Conservation (phyloP, 2,797 vertebrate genomes). For the Notamacropus eugenii region DNA sequence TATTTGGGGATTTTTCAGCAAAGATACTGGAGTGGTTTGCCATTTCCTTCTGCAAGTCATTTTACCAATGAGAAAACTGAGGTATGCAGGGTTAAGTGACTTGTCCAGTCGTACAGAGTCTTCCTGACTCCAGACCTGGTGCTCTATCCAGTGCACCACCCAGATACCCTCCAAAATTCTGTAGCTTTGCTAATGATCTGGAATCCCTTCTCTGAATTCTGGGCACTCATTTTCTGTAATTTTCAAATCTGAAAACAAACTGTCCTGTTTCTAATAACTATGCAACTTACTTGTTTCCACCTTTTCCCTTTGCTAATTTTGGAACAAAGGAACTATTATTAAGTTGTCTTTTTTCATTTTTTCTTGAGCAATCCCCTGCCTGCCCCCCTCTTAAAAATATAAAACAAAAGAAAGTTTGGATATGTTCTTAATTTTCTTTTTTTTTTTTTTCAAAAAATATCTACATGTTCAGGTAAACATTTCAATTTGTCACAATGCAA, state of each 20-base stretch:
- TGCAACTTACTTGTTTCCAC: conserved; percentile 50
- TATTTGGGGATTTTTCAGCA: not conserved
- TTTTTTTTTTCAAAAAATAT: not conserved
- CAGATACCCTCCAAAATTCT: not conserved
- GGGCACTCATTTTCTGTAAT: conserved; percentile 21
- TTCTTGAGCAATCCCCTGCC: conserved; percentile 27
- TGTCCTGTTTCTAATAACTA: conserved; percentile 59
- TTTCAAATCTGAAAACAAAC: conserved; percentile 59
- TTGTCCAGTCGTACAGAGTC: not conserved
- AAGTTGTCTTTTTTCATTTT: conserved; percentile 66
- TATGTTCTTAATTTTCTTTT: not conserved
- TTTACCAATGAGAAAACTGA: not conserved
- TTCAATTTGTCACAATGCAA: conserved; percentile 54
- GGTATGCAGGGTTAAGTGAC: not conserved
- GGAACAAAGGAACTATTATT: conserved; percentile 71
- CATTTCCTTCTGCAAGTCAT: not conserved
- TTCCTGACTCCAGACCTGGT: not conserved
- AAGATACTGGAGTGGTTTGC: not conserved
- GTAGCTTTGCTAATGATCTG: conserved; percentile 49
- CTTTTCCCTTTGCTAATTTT: conserved; percentile 73
- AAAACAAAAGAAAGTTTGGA: conserved; percentile 33
- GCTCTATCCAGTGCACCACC: not conserved
- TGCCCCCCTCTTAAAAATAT: conserved; percentile 36
- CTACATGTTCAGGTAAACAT: conserved; percentile 57
- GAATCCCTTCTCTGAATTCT: conserved; percentile 16